phyloP scores from a whole-genome alignment of 2,888 invertebrate genomes.

The Danaus chrysippus region DNA sequence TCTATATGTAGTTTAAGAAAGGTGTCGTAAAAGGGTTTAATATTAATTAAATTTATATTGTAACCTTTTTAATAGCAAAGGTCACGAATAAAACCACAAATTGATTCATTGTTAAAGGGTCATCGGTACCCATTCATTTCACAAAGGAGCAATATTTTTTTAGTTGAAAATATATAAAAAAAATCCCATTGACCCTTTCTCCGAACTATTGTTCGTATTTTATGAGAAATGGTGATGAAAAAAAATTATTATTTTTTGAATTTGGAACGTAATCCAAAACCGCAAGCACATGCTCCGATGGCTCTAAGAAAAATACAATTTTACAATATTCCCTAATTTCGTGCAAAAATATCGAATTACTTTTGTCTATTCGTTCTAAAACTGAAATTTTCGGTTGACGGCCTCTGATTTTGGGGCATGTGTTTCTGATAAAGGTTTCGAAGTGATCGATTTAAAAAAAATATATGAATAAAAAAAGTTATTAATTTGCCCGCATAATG shows the following conservation, averaged over 20 bases:
- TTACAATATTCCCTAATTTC: conserved; percentile 69
- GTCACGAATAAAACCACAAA: conserved; percentile 40
- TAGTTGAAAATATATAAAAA: conserved; percentile 39
- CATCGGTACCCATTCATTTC: conserved; percentile 45
- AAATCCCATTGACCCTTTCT: conserved; percentile 66
- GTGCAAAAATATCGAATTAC: conserved; percentile 73
- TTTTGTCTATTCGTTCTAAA: conserved; percentile 35
- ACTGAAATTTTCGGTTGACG: conserved; percentile 51
- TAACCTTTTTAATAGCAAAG: conserved; percentile 32
- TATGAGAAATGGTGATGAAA: conserved; percentile 56
- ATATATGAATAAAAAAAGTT: too few relatives aligned
- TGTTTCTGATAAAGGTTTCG: conserved; percentile 55
- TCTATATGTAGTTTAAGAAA: too few relatives aligned
- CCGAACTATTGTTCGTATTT: conserved; percentile 59
- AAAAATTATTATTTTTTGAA: conserved; percentile 46
- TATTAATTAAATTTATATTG: conserved; percentile 11
- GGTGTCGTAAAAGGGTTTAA: background rate
- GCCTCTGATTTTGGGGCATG: conserved; percentile 58
- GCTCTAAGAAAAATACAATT: conserved; percentile 66
- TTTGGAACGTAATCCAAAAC: conserved; percentile 60
- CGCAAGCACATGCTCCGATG: conserved; percentile 61
- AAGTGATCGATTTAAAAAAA: conserved; percentile 24
- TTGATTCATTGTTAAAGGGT: conserved; percentile 42
- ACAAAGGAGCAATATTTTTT: conserved; percentile 53
- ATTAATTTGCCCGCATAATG: too few relatives aligned